Base-by-base conservation (phyloP, 1,140 invertebrate genomes). In the Calosoma granatense region DNA sequence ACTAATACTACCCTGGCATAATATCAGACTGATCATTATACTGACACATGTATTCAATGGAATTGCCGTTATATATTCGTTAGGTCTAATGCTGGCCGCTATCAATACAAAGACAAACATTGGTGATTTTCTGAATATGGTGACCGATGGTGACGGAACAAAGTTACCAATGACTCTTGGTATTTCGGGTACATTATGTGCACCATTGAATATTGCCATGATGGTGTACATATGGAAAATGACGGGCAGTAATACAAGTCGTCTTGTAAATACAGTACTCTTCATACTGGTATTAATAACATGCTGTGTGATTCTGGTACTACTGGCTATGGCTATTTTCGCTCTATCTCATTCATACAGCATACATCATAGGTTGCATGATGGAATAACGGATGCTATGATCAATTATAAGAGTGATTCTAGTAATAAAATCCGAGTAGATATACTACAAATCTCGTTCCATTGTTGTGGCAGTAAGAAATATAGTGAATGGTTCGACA, bases 401-500 rank as follows among this genome's bases (percentile, higher is more conserved):
- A 60, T 58, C 15, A 63, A 69, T 56, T 72, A 72, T 51, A 59
- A 60, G 1, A 62, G 43, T 3, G 63, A 67, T 58, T 61, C 64
- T 12, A 26, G 56, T n/a, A 61, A 57, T 12, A 72, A 72, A 59
- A 61, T 51, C 9, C 58, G 61, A 41, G 64, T 72, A 30, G 69
- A 72, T 61, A 57, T 47, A 23, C 56, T 72, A 39, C 69, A 72
- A 61, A 65, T 72, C 15, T 65, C 70, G 59, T 66, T 70, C 26
- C 67, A 69, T 52, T 72, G 70, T 61, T 72, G 69, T 52, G 70
- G 70, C 26, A 68, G 65, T 55, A 65, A 64, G 53, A 69, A 68
- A 41, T 72, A 71, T 58, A 62, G 66, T 22, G 70, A 72, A 51
- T 72, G 70, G 70, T 71, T 69, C 53, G 57, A 64, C 21, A 61